A percentile compares a stretch with the other conserved stretches of the same genome.
phyloP scores from a whole-genome alignment of 2,888 invertebrate species.

The Xiphydria camelus region DNA sequence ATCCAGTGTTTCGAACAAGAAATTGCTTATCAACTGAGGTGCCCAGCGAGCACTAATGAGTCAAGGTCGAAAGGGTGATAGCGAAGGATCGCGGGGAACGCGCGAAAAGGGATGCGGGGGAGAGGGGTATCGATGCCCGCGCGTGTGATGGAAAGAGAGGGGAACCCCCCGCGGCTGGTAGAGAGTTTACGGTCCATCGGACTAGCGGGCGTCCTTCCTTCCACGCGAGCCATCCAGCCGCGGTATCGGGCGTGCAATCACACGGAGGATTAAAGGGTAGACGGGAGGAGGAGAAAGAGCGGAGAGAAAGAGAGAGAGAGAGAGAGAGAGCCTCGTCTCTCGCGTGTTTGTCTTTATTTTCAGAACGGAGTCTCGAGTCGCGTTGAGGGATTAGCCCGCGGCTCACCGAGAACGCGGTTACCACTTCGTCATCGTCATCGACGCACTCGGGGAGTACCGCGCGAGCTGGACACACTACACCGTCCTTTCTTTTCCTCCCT shows the following conservation, averaged over 20 bases:
- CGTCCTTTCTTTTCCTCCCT: background rate
- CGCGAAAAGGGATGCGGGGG: conserved; percentile 3
- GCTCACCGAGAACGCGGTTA: too few relatives aligned
- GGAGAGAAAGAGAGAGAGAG: conserved; percentile 28
- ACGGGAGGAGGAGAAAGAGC: conserved; percentile 27
- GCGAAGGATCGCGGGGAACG: conserved; percentile 6
- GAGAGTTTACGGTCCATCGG: conserved; percentile 53
- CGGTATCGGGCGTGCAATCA: conserved; percentile 54
- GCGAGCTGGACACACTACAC: conserved; percentile 9
- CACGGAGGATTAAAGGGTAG: conserved; percentile 50
- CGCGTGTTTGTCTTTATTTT: conserved; percentile 34
- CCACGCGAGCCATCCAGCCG: conserved; percentile 51
- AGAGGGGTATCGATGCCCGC: conserved; percentile 21
- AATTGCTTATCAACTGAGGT: too few relatives aligned
- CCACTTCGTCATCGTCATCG: conserved; percentile 21
- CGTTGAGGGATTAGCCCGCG: conserved; percentile 51
- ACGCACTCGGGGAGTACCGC: conserved; percentile 8
- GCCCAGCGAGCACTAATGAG: too few relatives aligned
- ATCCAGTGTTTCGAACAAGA: too few relatives aligned
- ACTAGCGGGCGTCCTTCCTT: conserved; percentile 49
- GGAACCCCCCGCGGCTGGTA: conserved; percentile 52
- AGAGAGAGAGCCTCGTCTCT: conserved; percentile 23
- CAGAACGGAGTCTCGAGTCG: conserved; percentile 23
- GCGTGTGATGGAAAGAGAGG: conserved; percentile 26
- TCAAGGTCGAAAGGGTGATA: conserved; percentile 1